Evolutionary conservation across 2,888 invertebrate genomes (phyloP).

Genomic region (Napeogenes sylphis): DNA sequence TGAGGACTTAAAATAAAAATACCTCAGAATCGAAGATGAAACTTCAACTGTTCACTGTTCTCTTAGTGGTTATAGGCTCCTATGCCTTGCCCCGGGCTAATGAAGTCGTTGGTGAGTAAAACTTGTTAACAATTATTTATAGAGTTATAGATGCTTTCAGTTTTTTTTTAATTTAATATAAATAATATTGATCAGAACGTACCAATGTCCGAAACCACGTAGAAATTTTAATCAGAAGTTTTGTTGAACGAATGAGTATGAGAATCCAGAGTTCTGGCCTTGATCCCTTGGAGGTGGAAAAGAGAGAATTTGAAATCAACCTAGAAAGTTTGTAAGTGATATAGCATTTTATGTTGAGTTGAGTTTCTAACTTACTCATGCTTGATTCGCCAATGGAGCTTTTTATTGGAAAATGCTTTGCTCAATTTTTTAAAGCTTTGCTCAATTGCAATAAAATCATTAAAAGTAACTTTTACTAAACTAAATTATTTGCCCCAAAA

Average conservation of each 20-base stretch:
- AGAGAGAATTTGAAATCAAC: neutral
- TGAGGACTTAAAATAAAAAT: no score
- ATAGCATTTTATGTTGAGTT: no score
- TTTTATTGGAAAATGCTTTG: no score
- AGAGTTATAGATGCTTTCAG: no score
- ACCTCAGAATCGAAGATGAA: neutral
- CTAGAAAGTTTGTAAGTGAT: neutral
- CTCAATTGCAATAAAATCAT: no score
- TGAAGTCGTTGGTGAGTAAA: neutral
- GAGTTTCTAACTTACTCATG: neutral
- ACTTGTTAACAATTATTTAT: no score
- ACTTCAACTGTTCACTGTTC: constrained; percentile 4
- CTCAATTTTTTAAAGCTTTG: no score
- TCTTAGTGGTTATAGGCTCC: neutral
- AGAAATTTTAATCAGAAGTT: neutral
- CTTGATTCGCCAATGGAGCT: no score
- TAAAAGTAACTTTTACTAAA: no score
- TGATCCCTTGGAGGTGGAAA: constrained; percentile 1
- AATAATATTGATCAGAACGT: no score
- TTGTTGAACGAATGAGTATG: neutral
- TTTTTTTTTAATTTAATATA: no score
- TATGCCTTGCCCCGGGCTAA: neutral
- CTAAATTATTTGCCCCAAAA: no score
- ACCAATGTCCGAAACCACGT: neutral
- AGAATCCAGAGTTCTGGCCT: neutral